Conservation (phyloP, 92 coral and sea anemone genomes). For the Porites lobata region DNA sequence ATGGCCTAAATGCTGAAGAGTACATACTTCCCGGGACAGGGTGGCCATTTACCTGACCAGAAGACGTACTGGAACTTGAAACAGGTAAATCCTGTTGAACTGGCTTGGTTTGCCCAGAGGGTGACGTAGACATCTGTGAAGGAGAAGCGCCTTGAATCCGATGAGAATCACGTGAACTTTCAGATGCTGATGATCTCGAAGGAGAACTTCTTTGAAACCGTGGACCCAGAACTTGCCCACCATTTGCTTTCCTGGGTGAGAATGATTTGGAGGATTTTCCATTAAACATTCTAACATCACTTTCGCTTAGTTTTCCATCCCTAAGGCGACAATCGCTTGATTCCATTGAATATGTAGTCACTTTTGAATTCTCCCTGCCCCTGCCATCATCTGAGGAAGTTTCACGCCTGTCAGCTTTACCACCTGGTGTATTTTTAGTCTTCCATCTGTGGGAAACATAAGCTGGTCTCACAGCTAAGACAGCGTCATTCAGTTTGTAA, state of each 20-base stretch:
- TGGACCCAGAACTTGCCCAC: constrained; percentile 5
- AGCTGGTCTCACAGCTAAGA: constrained; percentile 63
- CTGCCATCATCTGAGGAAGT: background rate
- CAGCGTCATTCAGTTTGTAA: constrained; percentile 28
- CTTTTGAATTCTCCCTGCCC: background rate
- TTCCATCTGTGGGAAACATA: constrained; percentile 26
- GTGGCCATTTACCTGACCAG: background rate
- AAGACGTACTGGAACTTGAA: background rate
- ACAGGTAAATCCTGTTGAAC: background rate
- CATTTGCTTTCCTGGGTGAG: constrained; percentile 15
- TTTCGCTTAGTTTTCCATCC: constrained; percentile 32
- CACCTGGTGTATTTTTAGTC: background rate
- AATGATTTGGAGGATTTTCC: background rate
- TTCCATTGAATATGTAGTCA: constrained; percentile 21
- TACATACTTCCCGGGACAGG: background rate
- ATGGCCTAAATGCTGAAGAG: constrained; percentile 28
- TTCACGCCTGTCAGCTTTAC: background rate
- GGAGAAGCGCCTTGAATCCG: background rate
- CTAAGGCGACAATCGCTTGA: constrained; percentile 39
- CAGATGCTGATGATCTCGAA: background rate
- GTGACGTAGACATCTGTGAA: background rate
- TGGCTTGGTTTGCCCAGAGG: background rate
- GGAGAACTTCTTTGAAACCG: constrained; percentile 11
- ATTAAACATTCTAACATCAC: constrained; percentile 21
- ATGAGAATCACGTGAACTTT: background rate